These are phyloP conservation scores for Hyles lineata DNA, from an alignment of 2,888 invertebrate genomes.

Conservation along the genomic window DNA sequence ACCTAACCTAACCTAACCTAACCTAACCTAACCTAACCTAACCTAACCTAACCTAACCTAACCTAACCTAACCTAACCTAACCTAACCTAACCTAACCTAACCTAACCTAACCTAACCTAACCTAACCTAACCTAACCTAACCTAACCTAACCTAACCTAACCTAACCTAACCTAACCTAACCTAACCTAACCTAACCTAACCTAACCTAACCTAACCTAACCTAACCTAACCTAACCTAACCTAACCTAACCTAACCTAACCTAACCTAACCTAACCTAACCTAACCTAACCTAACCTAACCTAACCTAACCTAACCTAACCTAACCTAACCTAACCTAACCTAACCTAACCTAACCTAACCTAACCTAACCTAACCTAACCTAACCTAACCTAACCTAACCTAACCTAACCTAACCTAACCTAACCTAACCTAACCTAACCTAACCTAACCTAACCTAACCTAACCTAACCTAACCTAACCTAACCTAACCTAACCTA, in stretches of 20 bases:
- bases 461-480: slow-evolving; percentile 38
- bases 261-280: no score
- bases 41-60: slow-evolving; percentile 36
- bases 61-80: slow-evolving; percentile 36
- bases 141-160: slow-evolving; percentile 34
- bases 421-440: slow-evolving; percentile 33
- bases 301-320: slow-evolving; percentile 33
- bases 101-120: slow-evolving; percentile 32
- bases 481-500: slow-evolving; percentile 42
- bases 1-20: slow-evolving; percentile 36
- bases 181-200: no score
- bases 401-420: slow-evolving; percentile 33
- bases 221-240: no score
- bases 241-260: not conserved
- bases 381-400: slow-evolving; percentile 34
- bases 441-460: slow-evolving; percentile 33
- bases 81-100: slow-evolving; percentile 35
- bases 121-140: slow-evolving; percentile 33
- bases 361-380: slow-evolving; percentile 33
- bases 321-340: slow-evolving; percentile 30
- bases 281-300: no score
- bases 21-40: slow-evolving; percentile 36
- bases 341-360: slow-evolving; percentile 28
- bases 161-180: slow-evolving; percentile 33
- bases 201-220: no score